Base-by-base conservation (phyloP, 2,888 invertebrate genomes). In the Eutolmus rufibarbis region DNA sequence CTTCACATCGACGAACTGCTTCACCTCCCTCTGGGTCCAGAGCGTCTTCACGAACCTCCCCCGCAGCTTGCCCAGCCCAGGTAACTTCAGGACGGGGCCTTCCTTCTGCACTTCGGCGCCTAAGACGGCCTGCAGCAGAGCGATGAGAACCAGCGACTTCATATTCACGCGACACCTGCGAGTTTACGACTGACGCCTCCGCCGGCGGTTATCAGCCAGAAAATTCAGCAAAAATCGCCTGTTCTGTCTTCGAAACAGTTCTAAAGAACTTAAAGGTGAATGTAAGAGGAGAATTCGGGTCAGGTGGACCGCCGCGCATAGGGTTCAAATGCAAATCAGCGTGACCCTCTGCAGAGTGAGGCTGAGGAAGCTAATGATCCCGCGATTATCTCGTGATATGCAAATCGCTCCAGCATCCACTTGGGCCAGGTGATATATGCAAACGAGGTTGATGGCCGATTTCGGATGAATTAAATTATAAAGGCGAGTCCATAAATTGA, bases 1-100 rank as follows among this genome's bases (percentile, higher is more conserved):
- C 89, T 91, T 89, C 1, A 92, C 89, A 89, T 92, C 92, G n/a
- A 92, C 89, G 89, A 92, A 92, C 77, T 92, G 92, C 86, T 91
- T 88, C 34, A 92, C 91, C 89, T 91, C 90, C 0, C 91, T 90
- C 8, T 90, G 88, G 3, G 91, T 90, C 92, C 92, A 92, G 12
- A 91, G 90, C 0, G 92, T 92, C 82, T 91, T 90, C 5, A 91
- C 57, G 23, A 90, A 88, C 86, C 90, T 91, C 2, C 92, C 92
- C 88, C 91, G 91, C 31, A 92, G 89, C 0, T 88, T 76, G 74
- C 92, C 92, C 88, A 92, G 82, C 23, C 90, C 91, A 8, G 92
- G 92, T 87, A 92, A n/a, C 16, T 51, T 81, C 31, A 81, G 16
- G 31, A 81, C 9, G 14, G 81, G 81, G 1, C 81, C 81, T 16